Conservation (phyloP, 2,113 vertebrate genomes). For the Pelobates fuscus region DNA sequence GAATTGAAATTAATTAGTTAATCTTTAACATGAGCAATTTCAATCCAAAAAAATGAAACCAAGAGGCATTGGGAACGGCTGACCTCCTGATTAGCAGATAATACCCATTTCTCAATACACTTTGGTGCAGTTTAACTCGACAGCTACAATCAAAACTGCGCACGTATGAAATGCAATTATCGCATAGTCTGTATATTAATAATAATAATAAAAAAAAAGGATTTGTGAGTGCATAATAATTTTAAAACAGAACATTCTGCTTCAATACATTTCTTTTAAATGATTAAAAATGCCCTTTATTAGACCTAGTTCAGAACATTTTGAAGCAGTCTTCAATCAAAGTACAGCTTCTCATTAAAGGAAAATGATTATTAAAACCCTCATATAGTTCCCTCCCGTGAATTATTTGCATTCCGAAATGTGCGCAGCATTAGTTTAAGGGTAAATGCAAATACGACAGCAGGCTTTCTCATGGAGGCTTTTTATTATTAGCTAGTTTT, state of each 20-base stretch:
- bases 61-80: no score
- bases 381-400: slow-evolving; percentile 77
- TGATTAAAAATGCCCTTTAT: slow-evolving; percentile 59
- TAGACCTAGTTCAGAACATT: slow-evolving; percentile 63
- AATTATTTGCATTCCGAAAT: slow-evolving; percentile 80
- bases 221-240: slow-evolving; percentile 59
- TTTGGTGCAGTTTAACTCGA: not conserved
- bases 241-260: slow-evolving; percentile 63
- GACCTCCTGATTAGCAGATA: no score
- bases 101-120: not conserved
- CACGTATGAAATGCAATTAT: not conserved
- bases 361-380: slow-evolving; percentile 77
- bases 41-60: no score
- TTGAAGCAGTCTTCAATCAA: slow-evolving; percentile 69
- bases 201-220: slow-evolving; percentile 55
- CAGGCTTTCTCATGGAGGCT: slow-evolving; percentile 73
- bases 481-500: slow-evolving; percentile 78
- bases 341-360: slow-evolving; percentile 75
- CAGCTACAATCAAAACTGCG: not conserved
- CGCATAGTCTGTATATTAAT: slow-evolving; percentile 58
- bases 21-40: no score
- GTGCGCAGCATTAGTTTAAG: slow-evolving; percentile 76
- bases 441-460: slow-evolving; percentile 82
- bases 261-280: slow-evolving; percentile 61
- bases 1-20: no score